Base-by-base conservation (phyloP, 1,140 invertebrate species). In the Papilio helenus region DNA sequence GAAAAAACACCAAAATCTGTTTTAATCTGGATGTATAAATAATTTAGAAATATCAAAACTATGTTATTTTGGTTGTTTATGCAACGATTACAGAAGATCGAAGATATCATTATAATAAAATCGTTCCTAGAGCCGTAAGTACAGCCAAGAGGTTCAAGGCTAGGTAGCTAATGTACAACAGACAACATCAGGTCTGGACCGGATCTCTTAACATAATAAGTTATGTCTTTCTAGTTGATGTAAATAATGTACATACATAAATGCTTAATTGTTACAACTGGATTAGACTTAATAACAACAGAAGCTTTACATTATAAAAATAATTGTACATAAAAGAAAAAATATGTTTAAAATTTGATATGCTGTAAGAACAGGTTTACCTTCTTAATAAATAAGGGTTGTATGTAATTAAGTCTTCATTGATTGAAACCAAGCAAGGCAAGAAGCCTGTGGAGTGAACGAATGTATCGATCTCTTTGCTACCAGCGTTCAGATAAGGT, bases 191-290 rank as follows among this genome's bases (percentile, higher is more conserved):
- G 58, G 26, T 34, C 61, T 68, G 61, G 18, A 34, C 61, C 14
- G 61, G 61, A 68, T 68, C 9, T 7, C 14, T 7, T 2, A 34
- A 61, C 23, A 26, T 26, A 61, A 61, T 61, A 9, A 26, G 12
- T 26, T 26, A 14, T 46, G 12, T 23, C 7, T 29, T 16, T 29
- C 0, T 68, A 7, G 14, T 61, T 12, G 20, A 29, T 68, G 61
- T 68, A 34, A 68, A 68, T 68, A 68, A 34, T 68, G 61, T 68
- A 68, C 26, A 68, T 68, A 68, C 14, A 68, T 14, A 3, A 5
- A 68, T 29, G 5, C 3, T 14, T 29, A 34, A 29, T 14, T 16
- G 12, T 29, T 68, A 68, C 61, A 16, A 55, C 51, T 55, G 18
- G n/a, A 46, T 9, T 20, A 55, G 7, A 55, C 9, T 0, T n/a